Evolutionary conservation across 2,113 vertebrate species (phyloP).

Genomic region (Suricata suricatta): DNA sequence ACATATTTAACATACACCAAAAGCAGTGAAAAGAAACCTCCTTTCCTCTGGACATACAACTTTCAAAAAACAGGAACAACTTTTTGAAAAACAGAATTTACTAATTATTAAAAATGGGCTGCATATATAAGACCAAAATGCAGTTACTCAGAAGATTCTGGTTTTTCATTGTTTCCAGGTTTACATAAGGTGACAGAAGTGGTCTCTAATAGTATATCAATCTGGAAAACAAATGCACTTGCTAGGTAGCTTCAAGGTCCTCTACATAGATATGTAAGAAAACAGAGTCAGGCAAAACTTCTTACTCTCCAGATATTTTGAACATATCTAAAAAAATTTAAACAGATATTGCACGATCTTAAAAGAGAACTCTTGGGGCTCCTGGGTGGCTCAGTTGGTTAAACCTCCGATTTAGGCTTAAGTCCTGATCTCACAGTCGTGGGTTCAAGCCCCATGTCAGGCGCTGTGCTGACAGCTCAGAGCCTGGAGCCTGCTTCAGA

Average conservation of each 20-base stretch:
- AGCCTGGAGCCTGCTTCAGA: no score
- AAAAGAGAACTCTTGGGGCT: no score
- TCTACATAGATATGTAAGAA: neutral
- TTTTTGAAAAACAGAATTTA: neutral
- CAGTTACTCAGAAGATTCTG: neutral
- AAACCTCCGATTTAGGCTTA: no score
- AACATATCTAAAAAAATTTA: slow-evolving; percentile 12
- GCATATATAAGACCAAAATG: neutral
- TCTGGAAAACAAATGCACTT: neutral
- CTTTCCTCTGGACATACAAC: neutral
- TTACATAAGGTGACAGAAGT: neutral
- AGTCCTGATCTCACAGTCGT: no score
- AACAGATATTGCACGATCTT: neutral
- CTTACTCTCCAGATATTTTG: neutral
- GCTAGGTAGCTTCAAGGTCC: neutral
- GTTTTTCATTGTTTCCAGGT: neutral
- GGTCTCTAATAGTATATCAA: neutral
- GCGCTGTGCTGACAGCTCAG: no score
- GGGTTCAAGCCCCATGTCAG: no score
- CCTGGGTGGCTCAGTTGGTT: no score
- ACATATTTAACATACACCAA: slow-evolving; percentile 26
- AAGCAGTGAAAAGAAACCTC: slow-evolving; percentile 14
- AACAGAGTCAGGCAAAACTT: neutral
- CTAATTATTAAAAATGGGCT: slow-evolving; percentile 23
- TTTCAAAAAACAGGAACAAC: slow-evolving; percentile 32